Evolutionary conservation across 64 coral and sea anemone species (phyloP).

Genomic region (Pachyseris speciosa): DNA sequence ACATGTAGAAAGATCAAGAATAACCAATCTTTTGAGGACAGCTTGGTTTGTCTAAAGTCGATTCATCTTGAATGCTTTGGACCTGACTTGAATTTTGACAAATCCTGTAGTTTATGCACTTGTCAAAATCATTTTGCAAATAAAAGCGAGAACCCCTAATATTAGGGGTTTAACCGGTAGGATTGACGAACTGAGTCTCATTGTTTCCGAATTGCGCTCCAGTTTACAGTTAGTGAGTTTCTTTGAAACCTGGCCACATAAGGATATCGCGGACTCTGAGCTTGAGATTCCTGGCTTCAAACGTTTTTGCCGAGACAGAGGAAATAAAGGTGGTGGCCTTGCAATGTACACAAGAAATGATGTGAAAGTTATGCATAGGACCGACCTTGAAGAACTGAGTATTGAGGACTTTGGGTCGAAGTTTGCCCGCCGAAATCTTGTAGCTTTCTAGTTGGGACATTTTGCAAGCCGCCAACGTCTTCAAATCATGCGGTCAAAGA

Average conservation of each 20-base stretch:
- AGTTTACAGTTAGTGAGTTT: not conserved
- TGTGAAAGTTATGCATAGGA: not conserved
- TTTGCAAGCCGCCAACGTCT: slow-evolving; percentile 10
- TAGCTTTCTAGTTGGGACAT: slow-evolving; percentile 47
- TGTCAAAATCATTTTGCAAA: slow-evolving; percentile 19
- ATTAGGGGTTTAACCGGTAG: slow-evolving; percentile 24
- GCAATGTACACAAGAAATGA: slow-evolving; percentile 25
- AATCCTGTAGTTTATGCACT: slow-evolving; percentile 11
- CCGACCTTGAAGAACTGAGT: slow-evolving; percentile 13
- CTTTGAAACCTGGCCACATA: slow-evolving; percentile 42
- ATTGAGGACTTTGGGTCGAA: slow-evolving; percentile 16
- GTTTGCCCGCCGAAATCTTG: slow-evolving; percentile 16
- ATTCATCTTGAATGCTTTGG: slow-evolving; percentile 33
- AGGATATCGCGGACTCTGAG: slow-evolving; percentile 11
- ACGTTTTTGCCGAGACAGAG: slow-evolving; percentile 12
- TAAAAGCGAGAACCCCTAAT: not conserved
- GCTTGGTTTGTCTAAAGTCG: slow-evolving; percentile 11
- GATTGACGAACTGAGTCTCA: slow-evolving; percentile 26
- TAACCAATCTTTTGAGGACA: slow-evolving; percentile 38
- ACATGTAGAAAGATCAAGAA: slow-evolving; percentile 53
- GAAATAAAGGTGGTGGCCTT: slow-evolving; percentile 29
- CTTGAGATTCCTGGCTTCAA: slow-evolving; percentile 45
- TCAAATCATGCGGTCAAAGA: slow-evolving; percentile 18
- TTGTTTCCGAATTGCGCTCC: slow-evolving; percentile 10
- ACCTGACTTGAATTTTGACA: slow-evolving; percentile 37